Evolutionary conservation across 1,140 invertebrate genomes (phyloP).

Genomic region (Globodera rostochiensis): DNA sequence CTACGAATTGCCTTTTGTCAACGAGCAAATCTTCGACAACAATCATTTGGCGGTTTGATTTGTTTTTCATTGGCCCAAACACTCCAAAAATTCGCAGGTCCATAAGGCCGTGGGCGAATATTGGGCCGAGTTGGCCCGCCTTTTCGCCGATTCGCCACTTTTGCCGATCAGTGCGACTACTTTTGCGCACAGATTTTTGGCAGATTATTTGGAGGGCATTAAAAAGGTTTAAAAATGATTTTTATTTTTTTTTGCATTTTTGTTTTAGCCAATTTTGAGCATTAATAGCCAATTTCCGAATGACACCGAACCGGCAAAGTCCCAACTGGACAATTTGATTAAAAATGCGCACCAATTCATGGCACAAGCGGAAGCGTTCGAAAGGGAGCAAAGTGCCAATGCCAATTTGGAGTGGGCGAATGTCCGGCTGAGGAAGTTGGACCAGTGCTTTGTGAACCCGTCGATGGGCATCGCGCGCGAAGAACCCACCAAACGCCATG

Average conservation of each 20-base stretch:
- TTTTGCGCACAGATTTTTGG: slow-evolving; percentile 41
- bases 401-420: slow-evolving; percentile 30
- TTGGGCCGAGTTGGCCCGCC: slow-evolving; percentile 64
- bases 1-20: slow-evolving; percentile 67
- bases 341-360: slow-evolving; percentile 35
- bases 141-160: slow-evolving; percentile 66
- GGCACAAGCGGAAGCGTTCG: slow-evolving; percentile 36
- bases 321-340: slow-evolving; percentile 30
- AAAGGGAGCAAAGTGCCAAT: slow-evolving; percentile 18
- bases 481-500: slow-evolving; percentile 39
- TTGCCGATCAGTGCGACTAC: slow-evolving; percentile 65
- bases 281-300: slow-evolving; percentile 22
- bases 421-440: slow-evolving; percentile 47
- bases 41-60: slow-evolving; percentile 50
- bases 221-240: slow-evolving; percentile 28
- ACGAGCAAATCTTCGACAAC: slow-evolving; percentile 66
- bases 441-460: slow-evolving; percentile 61
- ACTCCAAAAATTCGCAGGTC: slow-evolving; percentile 30
- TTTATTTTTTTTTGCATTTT: not conserved
- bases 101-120: slow-evolving; percentile 65
- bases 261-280: not conserved
- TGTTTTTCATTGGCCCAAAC: not conserved
- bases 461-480: slow-evolving; percentile 18
- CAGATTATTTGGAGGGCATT: slow-evolving; percentile 45
- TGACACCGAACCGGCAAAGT: slow-evolving; percentile 4